Base-by-base conservation (phyloP, 1,140 invertebrate genomes). In the Cyclargus thomasi region DNA sequence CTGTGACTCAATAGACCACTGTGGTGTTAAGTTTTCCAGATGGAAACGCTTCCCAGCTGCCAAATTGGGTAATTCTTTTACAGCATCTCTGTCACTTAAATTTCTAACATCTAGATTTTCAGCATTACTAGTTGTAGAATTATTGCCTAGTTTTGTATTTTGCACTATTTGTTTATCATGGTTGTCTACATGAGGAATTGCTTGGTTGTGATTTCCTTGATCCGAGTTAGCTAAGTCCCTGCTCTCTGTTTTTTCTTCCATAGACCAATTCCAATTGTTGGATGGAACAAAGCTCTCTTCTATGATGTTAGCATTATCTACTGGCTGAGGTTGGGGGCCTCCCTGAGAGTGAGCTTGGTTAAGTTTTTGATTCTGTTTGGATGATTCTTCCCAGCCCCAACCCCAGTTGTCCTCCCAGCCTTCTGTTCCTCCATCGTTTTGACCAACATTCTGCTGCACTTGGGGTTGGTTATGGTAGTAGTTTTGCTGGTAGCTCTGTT, bases 1-100 rank as follows among this genome's bases (percentile, higher is more conserved):
- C 79, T 93, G 92, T 18, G 92, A 93, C 73, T 93, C 92, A 53
- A 92, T 92, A 10, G 92, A 93, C 92, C 92, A 93, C 66, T 93
- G 92, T 4, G 92, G 92, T 62, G 91, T 91, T 67, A 92, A 78
- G 70, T 91, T 91, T 67, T 91, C 90, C 74, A 85, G 72, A 73
- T 89, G 78, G 20, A 90, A 75, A 20, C 88, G 75, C 64, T 90
- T 88, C n/a, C 88, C 88, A 20, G 85, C 62, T 20, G 85, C 84
- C 69, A 90, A 71, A 70, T 86, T 88, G 23, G 88, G 88, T 66
- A 90, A 73, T 68, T 91, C 88, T 59, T 85, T 88, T 0, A 90
- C 75, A 53, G 76, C 70, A 20, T 90, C 90, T 70, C 75, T 81
- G 62, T 90, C 90, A 80, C 80, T 88, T 18, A 91, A 74, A 14